Conservation (phyloP, 2,888 invertebrate species). For the Ichneumoninae sp. region DNA sequence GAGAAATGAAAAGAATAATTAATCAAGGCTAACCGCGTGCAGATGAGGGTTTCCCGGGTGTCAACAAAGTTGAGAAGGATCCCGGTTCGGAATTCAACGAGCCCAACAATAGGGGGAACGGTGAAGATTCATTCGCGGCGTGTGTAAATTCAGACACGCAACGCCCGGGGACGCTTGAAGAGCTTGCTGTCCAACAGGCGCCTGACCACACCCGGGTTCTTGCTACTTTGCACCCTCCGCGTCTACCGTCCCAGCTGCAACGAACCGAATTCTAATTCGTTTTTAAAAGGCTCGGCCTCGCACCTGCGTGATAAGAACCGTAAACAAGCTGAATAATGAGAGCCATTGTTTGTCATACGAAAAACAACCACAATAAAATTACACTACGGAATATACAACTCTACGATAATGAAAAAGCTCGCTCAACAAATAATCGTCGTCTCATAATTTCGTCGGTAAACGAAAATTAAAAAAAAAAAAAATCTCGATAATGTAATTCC, state of each 20-base stretch:
- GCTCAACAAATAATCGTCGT: neutral
- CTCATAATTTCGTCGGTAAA: neutral
- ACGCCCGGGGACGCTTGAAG: slow-evolving; percentile 10
- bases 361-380: neutral
- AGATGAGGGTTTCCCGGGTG: slow-evolving; percentile 3
- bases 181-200: neutral
- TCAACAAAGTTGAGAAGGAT: slow-evolving; percentile 20
- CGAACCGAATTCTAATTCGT: slow-evolving; percentile 24
- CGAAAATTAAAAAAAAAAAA: neutral
- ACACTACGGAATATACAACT: neutral
- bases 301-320: neutral
- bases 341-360: neutral
- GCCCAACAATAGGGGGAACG: neutral
- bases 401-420: neutral
- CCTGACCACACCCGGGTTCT: slow-evolving; percentile 13
- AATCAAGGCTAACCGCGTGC: slow-evolving; percentile 3
- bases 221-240: neutral
- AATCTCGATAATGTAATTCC: neutral
- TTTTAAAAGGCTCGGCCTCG: slow-evolving; percentile 9
- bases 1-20: slow-evolving; percentile 39
- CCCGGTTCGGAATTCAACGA: slow-evolving; percentile 3
- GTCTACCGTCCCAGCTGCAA: slow-evolving; percentile 30
- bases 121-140: slow-evolving; percentile 1
- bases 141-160: slow-evolving; percentile 26
- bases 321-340: neutral